Percentiles rank a stretch among this genome's conserved stretches.
These are phyloP conservation scores for Aeoliscus strigatus DNA, from an alignment of 2,797 vertebrate species.

Conservation along the genomic window DNA sequence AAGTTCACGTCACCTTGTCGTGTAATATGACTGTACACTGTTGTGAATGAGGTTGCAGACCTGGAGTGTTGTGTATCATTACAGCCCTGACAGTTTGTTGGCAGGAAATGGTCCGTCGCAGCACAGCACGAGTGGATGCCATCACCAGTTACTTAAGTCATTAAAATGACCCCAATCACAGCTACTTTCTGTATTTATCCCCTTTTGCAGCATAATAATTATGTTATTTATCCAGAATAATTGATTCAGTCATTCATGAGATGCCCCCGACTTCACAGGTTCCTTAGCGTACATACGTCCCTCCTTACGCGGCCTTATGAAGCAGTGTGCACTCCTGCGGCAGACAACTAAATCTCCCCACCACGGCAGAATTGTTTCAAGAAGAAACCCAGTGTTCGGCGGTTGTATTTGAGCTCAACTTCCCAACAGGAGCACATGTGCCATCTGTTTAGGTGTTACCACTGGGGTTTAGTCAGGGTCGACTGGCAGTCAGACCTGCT, in stretches of 20 bases:
- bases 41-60: neutral
- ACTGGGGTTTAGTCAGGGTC: slow-evolving; percentile 26
- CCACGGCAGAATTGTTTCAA: slow-evolving; percentile 44
- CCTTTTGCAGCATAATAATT: too few species aligned
- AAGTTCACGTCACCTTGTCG: too few species aligned
- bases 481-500: neutral
- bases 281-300: slow-evolving; percentile 56
- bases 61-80: slow-evolving; percentile 3
- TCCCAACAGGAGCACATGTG: slow-evolving; percentile 45
- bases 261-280: slow-evolving; percentile 49
- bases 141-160: slow-evolving; percentile 36
- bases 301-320: slow-evolving; percentile 66
- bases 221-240: too few species aligned
- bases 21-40: too few species aligned
- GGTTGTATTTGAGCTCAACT: slow-evolving; percentile 48
- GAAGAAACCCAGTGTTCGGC: slow-evolving; percentile 31
- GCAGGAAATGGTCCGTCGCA: slow-evolving; percentile 10
- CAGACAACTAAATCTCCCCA: slow-evolving; percentile 64
- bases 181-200: too few species aligned
- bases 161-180: slow-evolving; percentile 34
- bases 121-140: neutral
- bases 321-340: slow-evolving; percentile 57
- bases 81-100: slow-evolving; percentile 18
- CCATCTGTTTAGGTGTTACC: slow-evolving; percentile 51
- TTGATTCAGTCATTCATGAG: slow-evolving; percentile 62